Conservation (phyloP, 2,797 vertebrate species). For the Malurus leucopterus region DNA sequence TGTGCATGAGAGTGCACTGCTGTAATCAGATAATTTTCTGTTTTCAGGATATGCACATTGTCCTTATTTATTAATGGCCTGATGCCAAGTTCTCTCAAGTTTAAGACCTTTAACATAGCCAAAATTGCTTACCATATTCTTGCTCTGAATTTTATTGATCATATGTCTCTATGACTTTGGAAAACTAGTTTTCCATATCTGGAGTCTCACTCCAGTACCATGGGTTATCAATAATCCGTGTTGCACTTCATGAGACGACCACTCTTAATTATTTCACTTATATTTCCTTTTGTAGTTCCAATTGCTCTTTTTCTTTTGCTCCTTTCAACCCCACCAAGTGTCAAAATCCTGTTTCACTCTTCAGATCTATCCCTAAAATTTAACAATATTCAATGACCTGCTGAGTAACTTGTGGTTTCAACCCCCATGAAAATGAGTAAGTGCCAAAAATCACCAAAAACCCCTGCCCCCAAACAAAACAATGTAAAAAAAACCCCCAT, state of each 20-base stretch:
- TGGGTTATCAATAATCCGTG: background rate
- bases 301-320: background rate
- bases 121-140: background rate
- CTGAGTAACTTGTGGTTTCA: background rate
- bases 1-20: background rate
- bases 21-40: background rate
- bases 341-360: background rate
- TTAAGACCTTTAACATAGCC: background rate
- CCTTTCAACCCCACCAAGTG: background rate
- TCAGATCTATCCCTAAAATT: background rate
- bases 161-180: background rate
- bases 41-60: background rate
- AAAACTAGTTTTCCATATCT: background rate
- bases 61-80: background rate
- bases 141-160: background rate
- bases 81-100: background rate
- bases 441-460: background rate
- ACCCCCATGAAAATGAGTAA: background rate
- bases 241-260: background rate
- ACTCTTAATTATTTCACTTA: background rate
- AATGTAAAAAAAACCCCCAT: fast-evolving
- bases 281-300: background rate
- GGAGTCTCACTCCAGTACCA: background rate
- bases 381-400: background rate
- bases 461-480: fast-evolving